Evolutionary conservation across 2,113 vertebrate species (phyloP).

Genomic region (Paradisaea rubra): DNA sequence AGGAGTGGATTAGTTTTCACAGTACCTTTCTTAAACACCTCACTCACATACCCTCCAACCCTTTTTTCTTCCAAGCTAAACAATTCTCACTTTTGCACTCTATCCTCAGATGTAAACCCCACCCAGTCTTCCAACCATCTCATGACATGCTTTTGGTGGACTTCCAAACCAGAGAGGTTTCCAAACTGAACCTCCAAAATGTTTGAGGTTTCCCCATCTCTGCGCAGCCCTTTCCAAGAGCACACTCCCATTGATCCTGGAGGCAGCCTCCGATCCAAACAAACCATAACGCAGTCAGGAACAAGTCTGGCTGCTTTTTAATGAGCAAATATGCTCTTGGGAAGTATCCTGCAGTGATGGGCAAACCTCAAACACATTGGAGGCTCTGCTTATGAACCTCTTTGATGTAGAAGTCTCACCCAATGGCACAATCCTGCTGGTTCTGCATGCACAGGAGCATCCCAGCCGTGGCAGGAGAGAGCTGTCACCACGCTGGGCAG

Average conservation of each 20-base stretch:
- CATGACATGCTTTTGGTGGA: conserved; percentile 62
- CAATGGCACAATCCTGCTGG: background rate
- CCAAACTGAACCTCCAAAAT: conserved; percentile 63
- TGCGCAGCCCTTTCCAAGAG: conserved; percentile 57
- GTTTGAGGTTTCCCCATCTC: conserved; percentile 70
- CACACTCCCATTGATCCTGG: conserved; percentile 62
- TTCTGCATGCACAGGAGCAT: background rate
- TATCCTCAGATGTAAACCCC: conserved; percentile 63
- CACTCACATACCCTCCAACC: background rate
- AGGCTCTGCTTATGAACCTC: conserved; percentile 5
- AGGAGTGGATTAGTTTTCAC: background rate
- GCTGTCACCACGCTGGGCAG: background rate
- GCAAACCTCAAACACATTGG: conserved; percentile 57
- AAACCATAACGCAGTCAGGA: conserved; percentile 43
- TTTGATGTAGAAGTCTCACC: conserved; percentile 42
- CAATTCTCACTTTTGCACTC: conserved; percentile 64
- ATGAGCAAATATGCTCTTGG: conserved; percentile 55
- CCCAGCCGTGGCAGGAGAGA: background rate
- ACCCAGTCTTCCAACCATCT: conserved; percentile 61
- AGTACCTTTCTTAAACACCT: conserved; percentile 40
- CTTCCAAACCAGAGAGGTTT: conserved; percentile 69
- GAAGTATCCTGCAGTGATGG: conserved; percentile 55
- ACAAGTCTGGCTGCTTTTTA: conserved; percentile 62
- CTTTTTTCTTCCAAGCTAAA: conserved; percentile 53
- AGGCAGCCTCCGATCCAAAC: conserved; percentile 44